phyloP scores from a whole-genome alignment of 92 coral and sea anemone species.

The Metridium senile region DNA sequence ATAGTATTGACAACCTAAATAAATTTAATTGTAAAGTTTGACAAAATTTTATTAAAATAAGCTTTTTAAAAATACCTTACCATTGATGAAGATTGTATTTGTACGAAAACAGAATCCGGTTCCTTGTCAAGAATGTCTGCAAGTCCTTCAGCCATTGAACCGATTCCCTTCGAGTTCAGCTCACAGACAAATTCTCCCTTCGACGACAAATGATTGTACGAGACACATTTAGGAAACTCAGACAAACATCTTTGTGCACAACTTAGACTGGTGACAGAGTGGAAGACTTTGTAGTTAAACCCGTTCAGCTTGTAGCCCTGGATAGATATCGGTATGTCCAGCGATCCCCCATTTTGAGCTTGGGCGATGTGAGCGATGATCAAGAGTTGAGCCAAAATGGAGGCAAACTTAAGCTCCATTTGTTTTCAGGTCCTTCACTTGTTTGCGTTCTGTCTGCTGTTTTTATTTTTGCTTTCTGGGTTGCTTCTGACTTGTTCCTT shows the following conservation, averaged over 20 bases:
- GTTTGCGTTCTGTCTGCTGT: too few species aligned
- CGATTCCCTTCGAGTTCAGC: slow-evolving; percentile 18
- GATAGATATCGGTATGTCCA: slow-evolving; percentile 20
- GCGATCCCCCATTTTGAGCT: background rate
- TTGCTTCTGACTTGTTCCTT: too few species aligned
- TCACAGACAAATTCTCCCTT: slow-evolving; percentile 20
- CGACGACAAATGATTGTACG: slow-evolving; percentile 40
- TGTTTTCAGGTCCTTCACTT: too few species aligned
- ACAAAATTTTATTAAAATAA: too few species aligned
- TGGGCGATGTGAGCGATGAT: background rate
- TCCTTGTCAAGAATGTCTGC: slow-evolving; percentile 2
- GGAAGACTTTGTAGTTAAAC: slow-evolving; percentile 7
- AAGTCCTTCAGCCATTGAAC: slow-evolving; percentile 11
- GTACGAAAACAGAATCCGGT: slow-evolving; percentile 3
- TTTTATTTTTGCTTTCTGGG: too few species aligned
- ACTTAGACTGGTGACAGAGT: slow-evolving; percentile 17
- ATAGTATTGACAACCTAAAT: too few species aligned
- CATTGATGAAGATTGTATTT: slow-evolving; percentile 14
- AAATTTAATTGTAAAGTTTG: too few species aligned
- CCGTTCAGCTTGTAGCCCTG: slow-evolving; percentile 29
- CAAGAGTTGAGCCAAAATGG: background rate
- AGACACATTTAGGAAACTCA: slow-evolving; percentile 27
- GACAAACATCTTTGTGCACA: slow-evolving; percentile 50
- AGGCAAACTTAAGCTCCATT: background rate
- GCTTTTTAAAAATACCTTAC: slow-evolving; percentile 10